Evolutionary conservation across 2,888 invertebrate genomes (phyloP).

Genomic region (Deilephila porcellus): DNA sequence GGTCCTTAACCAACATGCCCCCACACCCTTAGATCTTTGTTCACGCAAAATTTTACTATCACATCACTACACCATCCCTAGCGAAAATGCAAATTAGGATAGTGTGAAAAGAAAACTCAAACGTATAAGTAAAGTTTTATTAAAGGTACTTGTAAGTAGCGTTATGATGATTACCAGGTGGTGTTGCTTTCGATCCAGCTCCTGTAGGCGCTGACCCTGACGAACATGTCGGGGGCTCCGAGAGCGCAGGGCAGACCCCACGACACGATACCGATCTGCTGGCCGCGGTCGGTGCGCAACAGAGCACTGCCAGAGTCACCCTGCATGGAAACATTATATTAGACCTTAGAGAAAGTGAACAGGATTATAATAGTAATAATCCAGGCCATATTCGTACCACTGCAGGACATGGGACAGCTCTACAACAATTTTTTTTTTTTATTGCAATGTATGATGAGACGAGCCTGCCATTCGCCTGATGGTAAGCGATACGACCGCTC

Average conservation of each 20-base stretch:
- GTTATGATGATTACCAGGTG: background rate
- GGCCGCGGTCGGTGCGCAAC: constrained; percentile 36
- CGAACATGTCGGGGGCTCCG: constrained; percentile 65
- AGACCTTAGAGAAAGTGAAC: background rate
- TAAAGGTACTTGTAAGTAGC: background rate
- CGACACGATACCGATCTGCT: constrained; percentile 64
- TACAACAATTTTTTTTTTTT: too few species aligned
- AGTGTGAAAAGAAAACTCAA: background rate
- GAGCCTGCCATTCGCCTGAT: too few species aligned
- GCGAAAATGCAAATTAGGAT: too few species aligned
- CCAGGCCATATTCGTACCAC: background rate
- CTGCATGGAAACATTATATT: constrained; percentile 40
- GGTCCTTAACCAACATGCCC: too few species aligned
- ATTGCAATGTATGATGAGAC: too few species aligned
- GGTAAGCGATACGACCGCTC: too few species aligned
- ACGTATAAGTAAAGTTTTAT: background rate
- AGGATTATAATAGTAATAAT: background rate
- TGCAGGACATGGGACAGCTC: too few species aligned
- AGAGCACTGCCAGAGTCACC: constrained; percentile 69
- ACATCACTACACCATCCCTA: too few species aligned
- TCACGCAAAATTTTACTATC: too few species aligned
- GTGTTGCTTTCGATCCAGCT: constrained; percentile 6
- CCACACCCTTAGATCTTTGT: too few species aligned
- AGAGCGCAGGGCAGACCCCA: constrained; percentile 70
- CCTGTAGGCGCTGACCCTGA: constrained; percentile 51